phyloP scores from a whole-genome alignment of 2,888 invertebrate genomes.

The Andricus curvator region DNA sequence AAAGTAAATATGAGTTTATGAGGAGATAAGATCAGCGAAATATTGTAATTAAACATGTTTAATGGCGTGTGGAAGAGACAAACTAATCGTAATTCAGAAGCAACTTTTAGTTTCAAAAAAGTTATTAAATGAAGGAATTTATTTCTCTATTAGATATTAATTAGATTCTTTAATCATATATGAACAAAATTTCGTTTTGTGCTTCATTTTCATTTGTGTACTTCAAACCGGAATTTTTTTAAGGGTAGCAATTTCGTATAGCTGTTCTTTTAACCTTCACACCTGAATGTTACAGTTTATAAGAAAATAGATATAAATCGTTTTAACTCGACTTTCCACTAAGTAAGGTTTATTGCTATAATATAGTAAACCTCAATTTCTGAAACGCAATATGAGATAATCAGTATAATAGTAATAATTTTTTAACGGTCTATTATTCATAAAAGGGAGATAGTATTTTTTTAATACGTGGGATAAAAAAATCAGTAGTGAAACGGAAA shows the following conservation, averaged over 20 bases:
- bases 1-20: constrained; percentile 23
- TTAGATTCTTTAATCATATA: too few relatives aligned
- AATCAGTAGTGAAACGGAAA: too few relatives aligned
- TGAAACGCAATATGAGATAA: background rate
- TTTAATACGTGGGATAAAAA: background rate
- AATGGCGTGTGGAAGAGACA: constrained; percentile 17
- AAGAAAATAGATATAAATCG: background rate
- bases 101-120: constrained; percentile 24
- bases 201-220: background rate
- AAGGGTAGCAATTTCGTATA: background rate
- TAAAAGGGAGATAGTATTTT: background rate
- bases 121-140: constrained; percentile 1
- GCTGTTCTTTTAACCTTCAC: background rate
- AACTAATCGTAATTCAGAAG: constrained; percentile 32
- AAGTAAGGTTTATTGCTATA: constrained; percentile 44
- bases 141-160: background rate
- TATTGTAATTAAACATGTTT: constrained; percentile 36
- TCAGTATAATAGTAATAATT: background rate
- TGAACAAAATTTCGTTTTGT: too few relatives aligned
- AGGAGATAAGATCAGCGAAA: constrained; percentile 24
- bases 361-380: background rate
- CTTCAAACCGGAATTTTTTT: background rate
- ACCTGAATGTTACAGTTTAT: background rate
- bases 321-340: constrained; percentile 62
- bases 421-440: background rate